Conservation (phyloP, 2,888 invertebrate genomes). For the Agrochola litura region DNA sequence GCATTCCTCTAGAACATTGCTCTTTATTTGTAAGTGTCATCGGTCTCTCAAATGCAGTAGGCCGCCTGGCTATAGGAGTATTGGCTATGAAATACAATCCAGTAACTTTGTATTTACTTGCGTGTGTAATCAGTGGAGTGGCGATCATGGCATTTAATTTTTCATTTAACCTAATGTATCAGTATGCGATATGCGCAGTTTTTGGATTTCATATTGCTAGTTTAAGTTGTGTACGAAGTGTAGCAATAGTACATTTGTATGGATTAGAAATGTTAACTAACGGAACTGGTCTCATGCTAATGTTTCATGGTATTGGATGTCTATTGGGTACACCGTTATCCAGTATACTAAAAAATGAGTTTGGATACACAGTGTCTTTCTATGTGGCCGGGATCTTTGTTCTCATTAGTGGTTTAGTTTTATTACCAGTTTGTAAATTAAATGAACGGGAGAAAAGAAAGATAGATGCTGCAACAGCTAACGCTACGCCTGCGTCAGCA, state of each 20-base stretch:
- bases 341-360: conserved; percentile 75
- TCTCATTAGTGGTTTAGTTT: conserved; percentile 75
- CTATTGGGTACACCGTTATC: conserved; percentile 84
- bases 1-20: conserved; percentile 77
- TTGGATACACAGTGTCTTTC: conserved; percentile 80
- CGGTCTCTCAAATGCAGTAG: conserved; percentile 79
- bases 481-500: neutral
- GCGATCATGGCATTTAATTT: conserved; percentile 78
- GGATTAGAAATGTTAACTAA: conserved; percentile 86
- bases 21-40: conserved; percentile 82
- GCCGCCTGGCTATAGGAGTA: conserved; percentile 77
- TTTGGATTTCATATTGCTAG: conserved; percentile 82
- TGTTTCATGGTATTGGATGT: conserved; percentile 84
- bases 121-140: conserved; percentile 75
- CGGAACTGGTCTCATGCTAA: conserved; percentile 83
- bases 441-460: conserved; percentile 55
- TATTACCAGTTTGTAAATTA: conserved; percentile 73
- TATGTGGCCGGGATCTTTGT: conserved; percentile 80
- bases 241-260: conserved; percentile 82
- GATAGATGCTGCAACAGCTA: conserved; percentile 21
- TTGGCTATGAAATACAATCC: conserved; percentile 80
- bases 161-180: conserved; percentile 79
- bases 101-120: conserved; percentile 69
- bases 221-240: conserved; percentile 79
- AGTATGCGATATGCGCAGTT: conserved; percentile 78